Base-by-base conservation (phyloP, 2,113 vertebrate species). In the Platichthys flesus region DNA sequence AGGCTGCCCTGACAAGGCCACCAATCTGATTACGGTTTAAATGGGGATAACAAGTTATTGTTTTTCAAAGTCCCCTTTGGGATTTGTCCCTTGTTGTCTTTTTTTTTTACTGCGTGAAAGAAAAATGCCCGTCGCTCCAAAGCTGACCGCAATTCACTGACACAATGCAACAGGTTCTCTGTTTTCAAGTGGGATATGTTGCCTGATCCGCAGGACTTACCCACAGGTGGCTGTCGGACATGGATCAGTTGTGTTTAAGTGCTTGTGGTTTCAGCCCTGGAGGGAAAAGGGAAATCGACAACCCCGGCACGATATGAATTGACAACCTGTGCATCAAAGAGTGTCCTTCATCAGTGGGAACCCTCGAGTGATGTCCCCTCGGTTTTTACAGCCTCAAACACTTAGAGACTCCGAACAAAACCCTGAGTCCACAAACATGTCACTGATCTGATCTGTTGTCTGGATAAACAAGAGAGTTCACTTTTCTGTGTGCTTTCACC, bases 21-120 rank as follows among this genome's bases (percentile, higher is more conserved):
- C 81, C 87, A 89, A 90, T 90, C 74, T 68, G 83, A 92, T 85
- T 89, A 87, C 21, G 26, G 72, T 84, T 88, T 90, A 88, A 93
- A 91, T 56, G 67, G 80, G 78, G 70, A 90, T 85, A 91, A 88
- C 85, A 86, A 86, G 82, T 71, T 62, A 78, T 69, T 49, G 67
- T 79, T 85, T 78, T 82, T 78, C 2, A 67, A 71, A 77, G 62
- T 56, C 60, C 67, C 78, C 54, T 63, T 12, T 45, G 81, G 85
- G 79, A 56, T 47, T 40, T 58, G 60, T 49, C 61, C 71, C 78
- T 55, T 37, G 12, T 18, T 7, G 20, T 55, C 3, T 73, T 76
- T 81, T 35, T 74, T 73, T 63, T 74, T 79, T 63, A 85, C 72
- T 37, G 51, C 24, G 18, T 52, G 31, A 69, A 80, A 86, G 79